Evolutionary conservation across 2,888 invertebrate species (phyloP).

Genomic region (Tenthredo amoena): DNA sequence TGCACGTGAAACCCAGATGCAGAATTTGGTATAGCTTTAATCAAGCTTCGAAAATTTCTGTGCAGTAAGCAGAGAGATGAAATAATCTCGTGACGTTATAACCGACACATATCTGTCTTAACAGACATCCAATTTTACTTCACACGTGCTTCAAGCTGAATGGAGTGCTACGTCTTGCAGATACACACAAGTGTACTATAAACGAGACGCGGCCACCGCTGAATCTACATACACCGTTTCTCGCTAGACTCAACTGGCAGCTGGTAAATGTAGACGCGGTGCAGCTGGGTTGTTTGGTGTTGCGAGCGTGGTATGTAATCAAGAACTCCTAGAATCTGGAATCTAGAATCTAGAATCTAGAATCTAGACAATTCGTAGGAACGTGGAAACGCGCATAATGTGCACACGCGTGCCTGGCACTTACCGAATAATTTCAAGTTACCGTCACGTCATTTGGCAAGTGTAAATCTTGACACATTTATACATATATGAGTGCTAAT

Average conservation of each 20-base stretch:
- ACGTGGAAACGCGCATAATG: constrained; percentile 27
- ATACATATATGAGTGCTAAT: neutral
- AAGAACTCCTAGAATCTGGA: constrained; percentile 34
- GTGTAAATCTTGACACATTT: constrained; percentile 7
- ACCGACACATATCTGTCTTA: constrained; percentile 48
- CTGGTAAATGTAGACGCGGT: constrained; percentile 41
- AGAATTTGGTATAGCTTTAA: constrained; percentile 30
- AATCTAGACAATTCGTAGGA: constrained; percentile 44
- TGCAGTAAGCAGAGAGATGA: constrained; percentile 9
- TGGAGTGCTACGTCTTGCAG: constrained; percentile 41
- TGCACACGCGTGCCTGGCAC: constrained; percentile 15
- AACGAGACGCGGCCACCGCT: constrained; percentile 32
- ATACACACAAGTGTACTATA: constrained; percentile 38
- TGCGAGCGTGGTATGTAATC: constrained; percentile 42
- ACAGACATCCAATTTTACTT: constrained; percentile 51
- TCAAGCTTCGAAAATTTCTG: constrained; percentile 33
- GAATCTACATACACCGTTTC: constrained; percentile 38
- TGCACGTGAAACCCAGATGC: constrained; percentile 27
- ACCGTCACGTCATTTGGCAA: constrained; percentile 20
- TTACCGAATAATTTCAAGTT: constrained; percentile 40
- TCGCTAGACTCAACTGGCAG: constrained; percentile 40
- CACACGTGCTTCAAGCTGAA: constrained; percentile 40
- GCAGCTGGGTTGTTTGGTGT: constrained; percentile 49
- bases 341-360: constrained; percentile 30
- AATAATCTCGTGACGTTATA: constrained; percentile 44